Conservation (phyloP, 2,113 vertebrate species). For the Clarias macrocephalus region DNA sequence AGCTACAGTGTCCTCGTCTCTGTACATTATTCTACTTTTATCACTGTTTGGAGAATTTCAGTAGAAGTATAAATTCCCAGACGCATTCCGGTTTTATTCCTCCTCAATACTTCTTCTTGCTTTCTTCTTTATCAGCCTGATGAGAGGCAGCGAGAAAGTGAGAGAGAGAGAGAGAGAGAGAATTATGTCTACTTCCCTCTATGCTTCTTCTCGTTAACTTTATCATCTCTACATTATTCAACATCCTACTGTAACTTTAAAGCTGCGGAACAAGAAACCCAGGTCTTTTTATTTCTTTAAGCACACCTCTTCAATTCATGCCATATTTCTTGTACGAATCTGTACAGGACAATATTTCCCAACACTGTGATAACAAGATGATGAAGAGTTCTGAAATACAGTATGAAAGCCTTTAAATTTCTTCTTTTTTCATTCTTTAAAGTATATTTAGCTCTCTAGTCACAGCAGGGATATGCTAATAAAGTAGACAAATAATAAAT, state of each 20-base stretch:
- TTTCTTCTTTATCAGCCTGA: not conserved
- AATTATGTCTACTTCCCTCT: not conserved
- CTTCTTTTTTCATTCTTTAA: not conserved
- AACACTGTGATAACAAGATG: not conserved
- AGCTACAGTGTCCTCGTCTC: not conserved
- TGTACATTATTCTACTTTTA: not conserved
- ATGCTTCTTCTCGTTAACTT: not conserved
- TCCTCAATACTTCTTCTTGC: not conserved
- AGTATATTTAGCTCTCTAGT: not conserved
- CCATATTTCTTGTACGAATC: not conserved
- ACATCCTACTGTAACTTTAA: constrained; percentile 7
- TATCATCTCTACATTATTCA: constrained; percentile 27
- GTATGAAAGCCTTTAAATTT: not conserved
- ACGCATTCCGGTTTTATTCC: not conserved
- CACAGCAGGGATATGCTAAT: not conserved
- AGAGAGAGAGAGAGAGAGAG: not conserved
- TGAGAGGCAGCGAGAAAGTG: not conserved
- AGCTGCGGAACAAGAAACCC: not conserved
- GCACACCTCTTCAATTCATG: not conserved
- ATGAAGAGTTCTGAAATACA: constrained; percentile 1
- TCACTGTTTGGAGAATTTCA: not conserved
- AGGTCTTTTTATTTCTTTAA: not conserved
- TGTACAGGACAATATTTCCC: not conserved
- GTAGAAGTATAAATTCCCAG: not conserved
- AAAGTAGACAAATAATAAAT: not conserved